Evolutionary conservation across 2,888 invertebrate genomes (phyloP).

Genomic region (Rambutsinella grinnellia): DNA sequence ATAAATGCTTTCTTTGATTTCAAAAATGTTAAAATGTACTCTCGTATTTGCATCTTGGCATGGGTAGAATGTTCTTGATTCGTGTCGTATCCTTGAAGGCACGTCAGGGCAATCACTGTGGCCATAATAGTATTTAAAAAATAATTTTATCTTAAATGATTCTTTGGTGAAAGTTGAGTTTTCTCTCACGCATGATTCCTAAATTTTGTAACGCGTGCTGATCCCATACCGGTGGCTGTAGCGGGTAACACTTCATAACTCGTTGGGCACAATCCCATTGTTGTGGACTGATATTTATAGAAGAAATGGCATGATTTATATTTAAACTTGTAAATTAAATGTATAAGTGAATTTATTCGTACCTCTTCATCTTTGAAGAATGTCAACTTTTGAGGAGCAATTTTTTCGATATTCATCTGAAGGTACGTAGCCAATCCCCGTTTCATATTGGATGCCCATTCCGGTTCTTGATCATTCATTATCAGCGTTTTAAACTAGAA

Average conservation of each 20-base stretch:
- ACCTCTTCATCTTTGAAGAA: conserved; percentile 59
- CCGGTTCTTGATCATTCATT: conserved; percentile 66
- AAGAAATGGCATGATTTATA: too few species aligned
- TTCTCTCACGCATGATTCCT: conserved; percentile 64
- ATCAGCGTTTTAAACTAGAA: conserved; percentile 63
- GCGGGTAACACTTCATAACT: conserved; percentile 61
- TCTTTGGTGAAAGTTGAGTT: too few species aligned
- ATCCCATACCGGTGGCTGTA: conserved; percentile 46
- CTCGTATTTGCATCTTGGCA: conserved; percentile 58
- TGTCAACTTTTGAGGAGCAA: conserved; percentile 47
- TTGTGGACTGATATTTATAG: conserved; percentile 51
- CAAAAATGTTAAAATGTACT: conserved; percentile 35
- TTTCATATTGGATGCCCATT: conserved; percentile 66
- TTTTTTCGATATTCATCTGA: conserved; percentile 59
- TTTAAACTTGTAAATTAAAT: not conserved
- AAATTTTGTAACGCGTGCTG: conserved; percentile 59
- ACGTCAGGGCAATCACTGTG: conserved; percentile 62
- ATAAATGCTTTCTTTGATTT: conserved; percentile 1
- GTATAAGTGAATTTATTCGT: not conserved
- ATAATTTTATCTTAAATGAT: too few species aligned
- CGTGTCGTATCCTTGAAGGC: conserved; percentile 55
- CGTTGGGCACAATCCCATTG: conserved; percentile 65
- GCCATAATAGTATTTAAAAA: too few species aligned
- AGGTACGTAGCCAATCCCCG: conserved; percentile 63
- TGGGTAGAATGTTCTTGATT: conserved; percentile 54